phyloP scores from a whole-genome alignment of 2,113 vertebrate genomes.

The Zosterops hypoxanthus region DNA sequence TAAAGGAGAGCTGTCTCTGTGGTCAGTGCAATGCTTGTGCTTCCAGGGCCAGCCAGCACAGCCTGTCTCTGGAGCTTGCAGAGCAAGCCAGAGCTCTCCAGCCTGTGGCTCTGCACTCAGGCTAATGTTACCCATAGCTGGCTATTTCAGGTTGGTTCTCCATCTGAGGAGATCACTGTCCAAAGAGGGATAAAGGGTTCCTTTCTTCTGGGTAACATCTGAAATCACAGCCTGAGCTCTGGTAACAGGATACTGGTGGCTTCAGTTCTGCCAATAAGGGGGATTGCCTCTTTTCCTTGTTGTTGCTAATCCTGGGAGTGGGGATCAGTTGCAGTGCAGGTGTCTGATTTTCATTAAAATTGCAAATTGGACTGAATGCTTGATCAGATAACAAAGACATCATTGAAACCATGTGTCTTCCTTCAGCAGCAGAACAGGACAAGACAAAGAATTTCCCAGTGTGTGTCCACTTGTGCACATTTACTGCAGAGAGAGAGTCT shows the following conservation, averaged over 20 bases:
- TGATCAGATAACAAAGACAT: constrained; percentile 85
- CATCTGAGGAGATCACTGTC: constrained; percentile 75
- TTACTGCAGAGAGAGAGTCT: constrained; percentile 26
- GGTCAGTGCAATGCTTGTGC: neutral
- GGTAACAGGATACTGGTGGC: constrained; percentile 77
- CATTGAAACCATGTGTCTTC: constrained; percentile 76
- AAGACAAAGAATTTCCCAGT: constrained; percentile 69
- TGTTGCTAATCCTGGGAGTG: constrained; percentile 72
- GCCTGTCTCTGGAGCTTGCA: neutral
- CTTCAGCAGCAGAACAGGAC: constrained; percentile 60
- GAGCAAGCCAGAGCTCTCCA: constrained; percentile 50
- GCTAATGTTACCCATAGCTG: constrained; percentile 66
- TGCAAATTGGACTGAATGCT: constrained; percentile 84
- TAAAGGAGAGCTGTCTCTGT: neutral
- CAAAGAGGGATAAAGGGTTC: constrained; percentile 77
- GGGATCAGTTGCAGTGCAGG: constrained; percentile 83
- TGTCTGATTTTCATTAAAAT: constrained; percentile 95
- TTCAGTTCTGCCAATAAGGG: constrained; percentile 69
- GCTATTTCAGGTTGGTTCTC: constrained; percentile 69
- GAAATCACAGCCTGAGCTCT: constrained; percentile 78
- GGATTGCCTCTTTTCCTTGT: constrained; percentile 56
- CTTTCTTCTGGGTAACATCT: constrained; percentile 77
- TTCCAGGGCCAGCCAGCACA: neutral
- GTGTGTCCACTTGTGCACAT: constrained; percentile 52
- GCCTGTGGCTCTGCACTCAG: constrained; percentile 60